Base-by-base conservation (phyloP, 1,140 invertebrate species). In the Holcopasites calliopsidis region DNA sequence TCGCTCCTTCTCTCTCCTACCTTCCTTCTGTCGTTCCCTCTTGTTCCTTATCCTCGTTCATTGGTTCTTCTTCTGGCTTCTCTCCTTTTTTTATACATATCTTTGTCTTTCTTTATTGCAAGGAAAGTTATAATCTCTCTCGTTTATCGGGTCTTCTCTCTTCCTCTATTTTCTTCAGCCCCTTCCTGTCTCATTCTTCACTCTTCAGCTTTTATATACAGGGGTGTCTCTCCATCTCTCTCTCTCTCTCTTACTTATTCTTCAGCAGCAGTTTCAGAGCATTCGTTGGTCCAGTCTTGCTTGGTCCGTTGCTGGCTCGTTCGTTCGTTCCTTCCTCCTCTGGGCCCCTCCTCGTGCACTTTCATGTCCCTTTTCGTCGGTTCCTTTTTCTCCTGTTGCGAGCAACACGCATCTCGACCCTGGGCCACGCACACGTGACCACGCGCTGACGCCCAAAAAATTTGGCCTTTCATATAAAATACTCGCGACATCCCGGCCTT, bases 51-150 rank as follows among this genome's bases (percentile, higher is more conserved):
- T 65, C 38, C 21, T 16, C 18, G n/a, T 21, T 13, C 21, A 5
- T 28, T 28, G n/a, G 31, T 47, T 21, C 23, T 38, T 31, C 33
- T 38, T 72, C 49, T 52, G 70, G 64, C 61, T 47, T 52, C 60
- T 40, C 5, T 42, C 10, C 6, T 44, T 72, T 58, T 54, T 42
- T 62, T 35, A 16, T 70, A 72, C 52, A 4, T 31, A 28, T 73
- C 60, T 50, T 58, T 11, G 28, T 75, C 58, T 42, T 28, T 2
- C 21, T 52, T 50, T 31, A 70, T 47, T 55, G 49, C 49, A 3
- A 66, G 42, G 10, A 10, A 44, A 44, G 18, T 42, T 76, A 65
- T 82, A 79, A 82, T 82, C 76, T 83, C 76, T 79, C 58, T 79
- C 66, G 69, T 79, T 81, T 79, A 79, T 81, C 70, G 64, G 62